These are phyloP conservation scores for Oxygymnocypris stewartii DNA, from an alignment of 2,113 vertebrate species.

Conservation along the genomic window DNA sequence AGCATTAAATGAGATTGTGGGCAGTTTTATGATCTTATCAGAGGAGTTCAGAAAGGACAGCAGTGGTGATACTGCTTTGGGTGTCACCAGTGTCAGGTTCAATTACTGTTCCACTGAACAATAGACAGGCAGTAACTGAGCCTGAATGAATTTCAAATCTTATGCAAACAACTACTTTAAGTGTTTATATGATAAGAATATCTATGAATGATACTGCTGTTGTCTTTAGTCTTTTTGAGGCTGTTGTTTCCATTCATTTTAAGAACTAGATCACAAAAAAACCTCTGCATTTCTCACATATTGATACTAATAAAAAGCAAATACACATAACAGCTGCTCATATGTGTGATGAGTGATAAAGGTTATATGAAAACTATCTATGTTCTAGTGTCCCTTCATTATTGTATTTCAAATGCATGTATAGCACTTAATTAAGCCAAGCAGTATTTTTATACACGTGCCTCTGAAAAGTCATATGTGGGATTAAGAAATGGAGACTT, in stretches of 20 bases:
- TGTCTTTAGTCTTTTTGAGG: not conserved
- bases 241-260: not conserved
- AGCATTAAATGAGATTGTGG: slow-evolving; percentile 17
- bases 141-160: not conserved
- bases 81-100: not conserved
- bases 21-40: slow-evolving; percentile 24
- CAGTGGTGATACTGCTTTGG: not conserved
- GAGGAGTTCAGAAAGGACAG: slow-evolving; percentile 11
- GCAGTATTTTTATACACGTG: not conserved
- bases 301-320: not conserved
- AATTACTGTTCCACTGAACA: not conserved
- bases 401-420: not conserved
- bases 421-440: not conserved
- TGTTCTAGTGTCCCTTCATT: not conserved
- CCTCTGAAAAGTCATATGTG: not conserved
- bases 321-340: not conserved
- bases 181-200: not conserved
- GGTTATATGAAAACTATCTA: not conserved
- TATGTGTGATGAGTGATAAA: not conserved
- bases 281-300: not conserved
- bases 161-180: not conserved
- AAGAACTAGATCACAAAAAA: not conserved
- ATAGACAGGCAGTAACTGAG: not conserved
- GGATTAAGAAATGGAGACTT: not conserved
- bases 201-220: not conserved